Evolutionary conservation across 2,888 invertebrate genomes (phyloP).

Genomic region (Nephrotoma flavescens): DNA sequence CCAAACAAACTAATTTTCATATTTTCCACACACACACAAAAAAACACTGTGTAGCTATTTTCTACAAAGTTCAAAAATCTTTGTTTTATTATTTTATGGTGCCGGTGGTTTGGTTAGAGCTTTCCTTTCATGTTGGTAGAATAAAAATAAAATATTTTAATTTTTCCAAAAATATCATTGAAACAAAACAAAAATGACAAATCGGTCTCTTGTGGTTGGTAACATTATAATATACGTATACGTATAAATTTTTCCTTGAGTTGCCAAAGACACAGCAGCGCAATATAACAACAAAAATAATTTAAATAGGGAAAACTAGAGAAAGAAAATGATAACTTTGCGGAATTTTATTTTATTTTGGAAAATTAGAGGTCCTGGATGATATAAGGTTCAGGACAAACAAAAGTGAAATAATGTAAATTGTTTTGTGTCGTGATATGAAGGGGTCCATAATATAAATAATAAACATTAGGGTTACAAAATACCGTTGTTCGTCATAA

Average conservation of each 20-base stretch:
- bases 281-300: neutral
- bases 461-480: neutral
- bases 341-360: neutral
- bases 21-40: neutral
- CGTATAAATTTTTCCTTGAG: neutral
- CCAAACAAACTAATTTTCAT: neutral
- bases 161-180: neutral
- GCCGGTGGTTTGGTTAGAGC: neutral
- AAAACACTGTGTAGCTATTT: neutral
- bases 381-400: neutral
- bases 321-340: neutral
- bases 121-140: neutral
- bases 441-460: neutral
- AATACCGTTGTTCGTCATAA: neutral
- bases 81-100: neutral
- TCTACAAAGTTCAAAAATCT: neutral
- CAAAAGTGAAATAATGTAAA: neutral
- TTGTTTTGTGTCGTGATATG: neutral
- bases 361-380: neutral
- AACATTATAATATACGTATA: neutral
- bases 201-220: neutral
- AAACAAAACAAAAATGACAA: neutral
- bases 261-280: neutral
- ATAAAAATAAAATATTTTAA: neutral
- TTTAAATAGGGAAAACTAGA: neutral